Percentiles rank a stretch among this genome's conserved stretches.
These are phyloP conservation scores for Ophthalmolycus amberensis DNA, from an alignment of 2,113 vertebrate species.

Conservation along the genomic window DNA sequence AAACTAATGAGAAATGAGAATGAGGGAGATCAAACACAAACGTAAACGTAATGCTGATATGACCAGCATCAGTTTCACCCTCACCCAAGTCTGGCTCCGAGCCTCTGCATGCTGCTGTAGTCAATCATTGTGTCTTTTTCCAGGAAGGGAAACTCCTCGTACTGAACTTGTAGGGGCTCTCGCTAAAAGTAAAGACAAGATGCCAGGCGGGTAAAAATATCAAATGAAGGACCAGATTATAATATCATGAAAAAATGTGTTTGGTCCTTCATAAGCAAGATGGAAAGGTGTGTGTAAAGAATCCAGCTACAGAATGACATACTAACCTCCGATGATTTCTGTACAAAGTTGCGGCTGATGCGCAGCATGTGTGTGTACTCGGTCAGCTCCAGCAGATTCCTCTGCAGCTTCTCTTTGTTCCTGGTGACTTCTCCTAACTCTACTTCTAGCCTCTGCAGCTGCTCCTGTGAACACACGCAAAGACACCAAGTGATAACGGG, in stretches of 20 bases:
- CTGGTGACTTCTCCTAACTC: constrained; percentile 93
- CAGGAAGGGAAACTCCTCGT: constrained; percentile 93
- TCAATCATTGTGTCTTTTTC: constrained; percentile 91
- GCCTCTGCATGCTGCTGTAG: constrained; percentile 93
- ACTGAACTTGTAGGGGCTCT: constrained; percentile 82
- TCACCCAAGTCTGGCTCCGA: constrained; percentile 95
- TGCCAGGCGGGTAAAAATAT: neutral
- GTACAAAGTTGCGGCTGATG: constrained; percentile 88
- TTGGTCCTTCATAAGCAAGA: neutral
- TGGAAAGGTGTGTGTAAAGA: neutral
- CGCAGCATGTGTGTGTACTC: constrained; percentile 95
- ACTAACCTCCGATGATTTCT: constrained; percentile 86
- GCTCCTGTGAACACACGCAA: constrained; percentile 84
- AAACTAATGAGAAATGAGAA: neutral
- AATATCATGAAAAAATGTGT: neutral
- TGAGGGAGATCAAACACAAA: neutral
- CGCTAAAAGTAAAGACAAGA: constrained; percentile 75
- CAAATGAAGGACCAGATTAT: neutral
- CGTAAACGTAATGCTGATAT: neutral
- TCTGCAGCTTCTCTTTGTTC: constrained; percentile 95
- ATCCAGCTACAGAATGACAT: neutral
- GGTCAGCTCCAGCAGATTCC: constrained; percentile 91
- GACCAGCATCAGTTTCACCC: constrained; percentile 39
- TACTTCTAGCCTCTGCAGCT: constrained; percentile 93
- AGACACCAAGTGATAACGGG: neutral